Evolutionary conservation across 2,888 invertebrate species (phyloP).

Genomic region (Hydriomena furcata): DNA sequence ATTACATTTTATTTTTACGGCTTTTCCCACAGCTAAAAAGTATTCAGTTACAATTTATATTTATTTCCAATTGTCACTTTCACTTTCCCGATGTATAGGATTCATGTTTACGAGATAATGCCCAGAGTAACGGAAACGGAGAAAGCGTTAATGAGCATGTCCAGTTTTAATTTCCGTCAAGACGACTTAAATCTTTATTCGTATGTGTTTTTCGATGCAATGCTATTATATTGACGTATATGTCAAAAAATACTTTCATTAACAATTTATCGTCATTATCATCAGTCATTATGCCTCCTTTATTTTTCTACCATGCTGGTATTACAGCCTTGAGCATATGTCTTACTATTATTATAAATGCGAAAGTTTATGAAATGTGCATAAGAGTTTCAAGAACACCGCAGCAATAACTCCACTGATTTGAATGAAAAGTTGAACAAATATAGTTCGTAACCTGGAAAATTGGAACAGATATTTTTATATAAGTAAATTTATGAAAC

Average conservation of each 20-base stretch:
- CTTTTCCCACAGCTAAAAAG: constrained; percentile 19
- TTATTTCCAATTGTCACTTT: constrained; percentile 55
- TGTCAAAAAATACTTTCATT: neutral
- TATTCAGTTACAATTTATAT: constrained; percentile 22
- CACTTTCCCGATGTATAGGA: constrained; percentile 61
- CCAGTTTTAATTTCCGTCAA: constrained; percentile 71
- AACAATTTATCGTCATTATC: too few species aligned
- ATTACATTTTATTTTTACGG: constrained; percentile 6
- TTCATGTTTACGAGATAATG: constrained; percentile 63
- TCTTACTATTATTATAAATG: too few species aligned
- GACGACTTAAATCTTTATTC: constrained; percentile 46
- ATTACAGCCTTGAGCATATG: too few species aligned
- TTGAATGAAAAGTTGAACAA: too few species aligned
- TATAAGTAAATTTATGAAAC: too few species aligned
- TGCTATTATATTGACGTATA: constrained; percentile 1
- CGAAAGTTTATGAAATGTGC: too few species aligned
- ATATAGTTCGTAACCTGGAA: too few species aligned
- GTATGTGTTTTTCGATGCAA: constrained; percentile 28
- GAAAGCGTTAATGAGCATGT: constrained; percentile 74
- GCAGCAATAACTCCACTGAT: too few species aligned
- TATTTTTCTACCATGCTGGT: too few species aligned
- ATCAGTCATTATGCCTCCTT: too few species aligned
- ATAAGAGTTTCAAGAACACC: too few species aligned
- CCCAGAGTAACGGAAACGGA: constrained; percentile 68
- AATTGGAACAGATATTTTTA: too few species aligned